phyloP scores from a whole-genome alignment of 1,140 invertebrate species.

The Drepana arcuata region DNA sequence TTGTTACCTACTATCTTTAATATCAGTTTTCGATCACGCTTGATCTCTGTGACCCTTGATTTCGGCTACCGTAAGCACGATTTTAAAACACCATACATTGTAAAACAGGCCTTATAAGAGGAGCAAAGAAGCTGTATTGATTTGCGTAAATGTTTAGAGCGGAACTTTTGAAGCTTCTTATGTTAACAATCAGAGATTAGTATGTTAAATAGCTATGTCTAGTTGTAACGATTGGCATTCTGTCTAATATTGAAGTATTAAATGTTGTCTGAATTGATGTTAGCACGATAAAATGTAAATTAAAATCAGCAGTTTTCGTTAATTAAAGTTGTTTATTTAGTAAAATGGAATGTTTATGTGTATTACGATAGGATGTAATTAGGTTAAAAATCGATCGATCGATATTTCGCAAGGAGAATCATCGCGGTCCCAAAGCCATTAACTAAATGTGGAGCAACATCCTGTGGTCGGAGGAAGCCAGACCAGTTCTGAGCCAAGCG shows the following conservation, averaged over 20 bases:
- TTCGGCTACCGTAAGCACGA: slow-evolving; percentile 65
- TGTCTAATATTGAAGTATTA: slow-evolving; percentile 29
- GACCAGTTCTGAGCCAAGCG: slow-evolving; percentile 55
- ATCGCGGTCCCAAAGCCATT: slow-evolving; percentile 40
- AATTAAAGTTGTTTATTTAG: no score
- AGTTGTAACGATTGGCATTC: slow-evolving; percentile 23
- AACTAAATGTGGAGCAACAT: slow-evolving; percentile 61
- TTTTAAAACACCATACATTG: slow-evolving; percentile 23
- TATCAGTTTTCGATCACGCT: slow-evolving; percentile 67
- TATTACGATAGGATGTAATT: no score
- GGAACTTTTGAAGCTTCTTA: slow-evolving; percentile 44
- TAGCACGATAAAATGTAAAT: not conserved
- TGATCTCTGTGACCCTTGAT: slow-evolving; percentile 62
- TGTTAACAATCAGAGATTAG: slow-evolving; percentile 59
- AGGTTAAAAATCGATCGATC: slow-evolving; percentile 13
- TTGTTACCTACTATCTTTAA: slow-evolving; percentile 58
- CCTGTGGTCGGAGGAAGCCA: slow-evolving; percentile 52
- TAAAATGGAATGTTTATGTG: no score
- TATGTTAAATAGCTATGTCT: slow-evolving; percentile 45
- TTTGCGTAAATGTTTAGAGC: slow-evolving; percentile 8
- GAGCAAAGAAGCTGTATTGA: slow-evolving; percentile 24
- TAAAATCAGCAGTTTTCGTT: not conserved
- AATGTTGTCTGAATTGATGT: no score
- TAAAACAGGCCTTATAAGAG: slow-evolving; percentile 11
- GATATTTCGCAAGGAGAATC: slow-evolving; percentile 49